These are phyloP conservation scores for Cheirogaleus medius DNA, from an alignment of 2,113 vertebrate genomes.

Conservation along the genomic window DNA sequence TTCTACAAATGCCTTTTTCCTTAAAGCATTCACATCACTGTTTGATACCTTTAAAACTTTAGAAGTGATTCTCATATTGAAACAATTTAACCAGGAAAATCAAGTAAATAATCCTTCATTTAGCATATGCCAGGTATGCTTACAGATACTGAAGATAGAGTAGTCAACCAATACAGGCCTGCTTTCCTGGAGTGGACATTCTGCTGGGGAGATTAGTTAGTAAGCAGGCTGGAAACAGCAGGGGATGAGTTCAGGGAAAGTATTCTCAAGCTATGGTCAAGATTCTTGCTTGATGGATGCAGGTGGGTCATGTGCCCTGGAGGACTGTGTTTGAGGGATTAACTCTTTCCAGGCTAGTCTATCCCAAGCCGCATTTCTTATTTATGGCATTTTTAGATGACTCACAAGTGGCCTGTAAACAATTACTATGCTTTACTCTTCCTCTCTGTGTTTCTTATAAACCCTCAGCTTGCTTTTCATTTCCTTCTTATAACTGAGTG, in stretches of 20 bases:
- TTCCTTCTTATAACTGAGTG: background rate
- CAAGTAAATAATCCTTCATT: background rate
- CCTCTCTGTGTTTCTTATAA: background rate
- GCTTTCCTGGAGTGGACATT: background rate
- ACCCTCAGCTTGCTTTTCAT: background rate
- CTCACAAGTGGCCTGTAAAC: conserved; percentile 36
- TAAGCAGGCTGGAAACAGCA: background rate
- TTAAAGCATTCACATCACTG: background rate
- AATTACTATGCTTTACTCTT: background rate
- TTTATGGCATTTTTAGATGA: conserved; percentile 37
- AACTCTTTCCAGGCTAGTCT: background rate
- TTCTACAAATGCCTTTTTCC: background rate
- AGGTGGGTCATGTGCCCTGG: background rate
- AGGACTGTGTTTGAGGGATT: background rate
- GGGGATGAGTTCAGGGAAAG: background rate
- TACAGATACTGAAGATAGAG: background rate
- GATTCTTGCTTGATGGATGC: background rate
- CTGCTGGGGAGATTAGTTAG: background rate
- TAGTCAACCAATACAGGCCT: background rate
- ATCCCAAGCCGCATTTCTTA: background rate
- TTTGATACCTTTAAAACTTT: background rate
- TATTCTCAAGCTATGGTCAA: background rate
- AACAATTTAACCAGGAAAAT: background rate
- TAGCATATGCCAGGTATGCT: background rate
- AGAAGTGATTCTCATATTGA: background rate